phyloP scores from a whole-genome alignment of 2,888 invertebrate genomes.

The Agrenia bidenticulata region DNA sequence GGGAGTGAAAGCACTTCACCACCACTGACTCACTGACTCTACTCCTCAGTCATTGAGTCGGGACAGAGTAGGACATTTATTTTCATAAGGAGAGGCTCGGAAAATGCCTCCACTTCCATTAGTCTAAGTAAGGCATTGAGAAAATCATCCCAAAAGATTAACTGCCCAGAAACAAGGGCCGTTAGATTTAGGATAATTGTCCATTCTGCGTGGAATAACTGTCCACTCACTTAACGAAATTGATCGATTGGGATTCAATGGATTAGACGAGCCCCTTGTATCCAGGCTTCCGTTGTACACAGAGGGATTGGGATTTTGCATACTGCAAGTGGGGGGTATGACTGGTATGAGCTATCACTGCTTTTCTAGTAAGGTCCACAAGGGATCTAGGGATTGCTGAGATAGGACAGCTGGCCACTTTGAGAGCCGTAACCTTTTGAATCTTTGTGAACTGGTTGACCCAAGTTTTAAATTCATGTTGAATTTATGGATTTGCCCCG shows the following conservation, averaged over 20 bases:
- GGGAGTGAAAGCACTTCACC: slow-evolving; percentile 14
- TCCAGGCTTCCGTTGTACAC: no score
- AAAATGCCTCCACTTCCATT: slow-evolving; percentile 13
- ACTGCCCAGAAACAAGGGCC: slow-evolving; percentile 14
- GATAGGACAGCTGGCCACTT: no score
- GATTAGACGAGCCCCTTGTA: no score
- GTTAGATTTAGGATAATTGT: slow-evolving; percentile 9
- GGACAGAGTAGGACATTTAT: slow-evolving; percentile 12
- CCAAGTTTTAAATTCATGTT: slow-evolving; percentile 2
- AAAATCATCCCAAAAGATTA: slow-evolving; percentile 17
- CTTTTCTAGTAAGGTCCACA: no score
- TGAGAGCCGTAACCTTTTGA: no score
- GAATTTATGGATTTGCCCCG: slow-evolving; percentile 9
- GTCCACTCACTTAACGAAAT: slow-evolving; percentile 18
- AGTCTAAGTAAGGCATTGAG: slow-evolving; percentile 9
- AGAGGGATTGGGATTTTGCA: no score
- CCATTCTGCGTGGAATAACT: slow-evolving; percentile 13
- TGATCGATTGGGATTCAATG: slow-evolving; percentile 5
- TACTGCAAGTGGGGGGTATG: no score
- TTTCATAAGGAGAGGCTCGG: slow-evolving; percentile 12
- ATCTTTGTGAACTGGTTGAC: not conserved
- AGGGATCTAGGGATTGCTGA: not conserved
- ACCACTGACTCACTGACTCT: no score
- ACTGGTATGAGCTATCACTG: no score
- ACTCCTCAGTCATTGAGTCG: no score